Conservation (phyloP, 1,140 invertebrate species). For the Drosophila navojoa region DNA sequence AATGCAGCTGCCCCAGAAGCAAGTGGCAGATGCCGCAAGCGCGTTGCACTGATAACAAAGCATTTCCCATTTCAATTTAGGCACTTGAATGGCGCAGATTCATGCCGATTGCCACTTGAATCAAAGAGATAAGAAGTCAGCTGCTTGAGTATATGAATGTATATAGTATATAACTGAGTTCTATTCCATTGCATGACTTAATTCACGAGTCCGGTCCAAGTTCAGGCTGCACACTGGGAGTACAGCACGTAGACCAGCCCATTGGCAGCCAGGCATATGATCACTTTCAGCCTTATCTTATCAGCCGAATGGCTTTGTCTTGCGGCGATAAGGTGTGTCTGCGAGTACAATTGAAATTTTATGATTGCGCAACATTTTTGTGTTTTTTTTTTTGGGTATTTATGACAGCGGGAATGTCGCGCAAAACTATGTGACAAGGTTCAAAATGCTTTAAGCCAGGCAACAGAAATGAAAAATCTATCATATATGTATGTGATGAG, state of each 20-base stretch:
- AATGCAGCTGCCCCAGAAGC: conserved; percentile 24
- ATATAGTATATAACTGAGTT: too few relatives aligned
- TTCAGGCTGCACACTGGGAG: conserved; percentile 9
- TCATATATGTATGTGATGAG: not conserved
- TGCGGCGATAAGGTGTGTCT: too few relatives aligned
- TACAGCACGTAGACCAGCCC: conserved; percentile 35
- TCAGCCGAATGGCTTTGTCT: not conserved
- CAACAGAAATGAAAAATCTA: not conserved
- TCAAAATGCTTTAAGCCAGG: conserved; percentile 5
- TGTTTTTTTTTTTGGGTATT: conserved; percentile 3
- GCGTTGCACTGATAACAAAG: conserved; percentile 16
- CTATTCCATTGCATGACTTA: not conserved
- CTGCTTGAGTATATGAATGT: not conserved
- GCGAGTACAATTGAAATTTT: conserved; percentile 12
- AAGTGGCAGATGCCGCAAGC: conserved; percentile 28
- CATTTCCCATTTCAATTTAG: conserved; percentile 36
- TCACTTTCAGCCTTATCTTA: conserved; percentile 24
- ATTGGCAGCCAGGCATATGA: conserved; percentile 30
- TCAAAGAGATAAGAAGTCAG: not conserved
- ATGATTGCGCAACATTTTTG: conserved; percentile 26
- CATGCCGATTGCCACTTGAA: conserved; percentile 41
- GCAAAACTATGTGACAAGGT: not conserved
- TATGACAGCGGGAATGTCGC: conserved; percentile 17
- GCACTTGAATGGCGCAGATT: conserved; percentile 23
- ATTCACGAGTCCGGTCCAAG: not conserved